Evolutionary conservation across 2,113 vertebrate species (phyloP), one percentile per base, ranked within the genome.

Genomic region (Dipodomys ordii): DNA sequence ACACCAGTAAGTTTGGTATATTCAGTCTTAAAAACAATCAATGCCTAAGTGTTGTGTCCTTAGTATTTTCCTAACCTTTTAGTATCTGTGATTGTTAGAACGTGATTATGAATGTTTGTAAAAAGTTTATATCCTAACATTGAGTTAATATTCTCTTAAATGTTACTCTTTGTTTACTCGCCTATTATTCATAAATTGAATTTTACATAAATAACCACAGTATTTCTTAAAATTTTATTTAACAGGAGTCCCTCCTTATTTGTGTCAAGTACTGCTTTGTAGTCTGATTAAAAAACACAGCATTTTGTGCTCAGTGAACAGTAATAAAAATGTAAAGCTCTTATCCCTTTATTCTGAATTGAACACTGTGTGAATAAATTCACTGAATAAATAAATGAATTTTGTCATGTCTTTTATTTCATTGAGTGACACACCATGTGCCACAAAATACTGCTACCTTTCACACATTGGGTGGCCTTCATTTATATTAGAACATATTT

Each of bases 401-500:
- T 92, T 94, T 92, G 73, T 81, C 46, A 90, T 81, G 13, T 69
- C 15, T 35, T 72, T 60, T 60, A 44, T 82, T 94, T 92, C 73
- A 10, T 80, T 92, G 90, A 96, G n/a, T 3, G 6, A 88, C 87
- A 90, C 15, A 46, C 49, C 93, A 94, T 71, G 74, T 94, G 83
- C 57, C 19, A 65, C 72, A 53, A 46, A 94, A 90, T 76, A 73
- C 72, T 93, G 80, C 65, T 81, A 69, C 86, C 83, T 95, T 88
- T 89, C 80, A 91, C 94, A 93, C 72, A 67, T 53, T 74, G 30
- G 20, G 23, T 80, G 39, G 30, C 53, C 71, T 90, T 95, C 82
- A 77, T 84, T 95, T 91, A 20, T 94, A 92, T 95, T 95, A 93
- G 27, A 72, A 84, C 84, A 62, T 87, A 84, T 67, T 83, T 95